A percentile compares a stretch with the other conserved stretches of the same genome.
phyloP scores from a whole-genome alignment of 1,140 invertebrate species.

The Drosophila melanogaster region DNA sequence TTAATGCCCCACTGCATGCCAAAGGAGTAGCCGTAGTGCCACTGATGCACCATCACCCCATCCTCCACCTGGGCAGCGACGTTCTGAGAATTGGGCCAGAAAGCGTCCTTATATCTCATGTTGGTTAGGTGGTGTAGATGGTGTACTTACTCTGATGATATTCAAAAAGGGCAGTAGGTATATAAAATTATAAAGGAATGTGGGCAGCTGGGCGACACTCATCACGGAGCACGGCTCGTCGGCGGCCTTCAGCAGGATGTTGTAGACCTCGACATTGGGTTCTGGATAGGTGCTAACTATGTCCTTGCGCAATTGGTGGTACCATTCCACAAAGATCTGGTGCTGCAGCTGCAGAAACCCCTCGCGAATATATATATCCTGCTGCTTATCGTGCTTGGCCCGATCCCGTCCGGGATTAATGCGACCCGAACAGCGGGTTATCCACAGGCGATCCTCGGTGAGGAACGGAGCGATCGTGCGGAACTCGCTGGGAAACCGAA shows the following conservation, averaged over 20 bases:
- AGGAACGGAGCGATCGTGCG: conserved; percentile 54
- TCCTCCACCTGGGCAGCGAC: conserved; percentile 59
- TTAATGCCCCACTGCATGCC: conserved; percentile 45
- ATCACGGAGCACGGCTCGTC: conserved; percentile 43
- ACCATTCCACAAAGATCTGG: conserved; percentile 59
- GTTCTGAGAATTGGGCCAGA: conserved; percentile 30
- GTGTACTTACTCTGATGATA: conserved; percentile 56
- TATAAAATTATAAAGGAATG: conserved; percentile 65
- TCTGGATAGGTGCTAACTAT: conserved; percentile 1
- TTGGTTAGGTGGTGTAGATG: too few relatives aligned
- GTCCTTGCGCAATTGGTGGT: conserved; percentile 3
- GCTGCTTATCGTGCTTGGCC: conserved; percentile 29
- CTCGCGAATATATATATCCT: conserved; percentile 71
- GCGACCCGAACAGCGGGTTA: conserved; percentile 66
- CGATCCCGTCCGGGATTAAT: conserved; percentile 44
- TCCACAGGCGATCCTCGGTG: conserved; percentile 67
- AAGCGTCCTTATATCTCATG: neutral
- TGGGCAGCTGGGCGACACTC: conserved; percentile 36
- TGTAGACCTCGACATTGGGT: conserved; percentile 44
- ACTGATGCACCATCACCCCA: conserved; percentile 70
- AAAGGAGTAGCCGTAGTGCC: conserved; percentile 68
- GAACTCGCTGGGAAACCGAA: conserved; percentile 70
- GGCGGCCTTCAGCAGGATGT: conserved; percentile 25
- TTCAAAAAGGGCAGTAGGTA: conserved; percentile 66
- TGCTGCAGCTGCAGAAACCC: conserved; percentile 70